Evolutionary conservation across 2,888 invertebrate genomes (phyloP), one percentile per base, ranked within the genome.

Genomic region (Cecidostiba fungosa): DNA sequence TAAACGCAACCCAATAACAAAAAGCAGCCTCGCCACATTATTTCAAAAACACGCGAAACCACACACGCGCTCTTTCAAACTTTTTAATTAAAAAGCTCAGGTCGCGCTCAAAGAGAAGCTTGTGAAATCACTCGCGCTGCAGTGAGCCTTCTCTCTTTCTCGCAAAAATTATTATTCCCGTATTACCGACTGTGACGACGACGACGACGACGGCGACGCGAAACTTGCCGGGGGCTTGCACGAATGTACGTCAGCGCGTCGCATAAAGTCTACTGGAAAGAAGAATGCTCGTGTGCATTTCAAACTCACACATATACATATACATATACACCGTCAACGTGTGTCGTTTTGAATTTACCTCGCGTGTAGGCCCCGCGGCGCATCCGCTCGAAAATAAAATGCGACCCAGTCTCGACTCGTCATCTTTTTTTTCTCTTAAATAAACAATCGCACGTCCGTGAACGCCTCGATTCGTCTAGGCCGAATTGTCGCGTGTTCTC

Each of bases 71-170:
- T 32, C 62, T 6, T 29, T 62, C 73, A 43, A 80, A 73, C 59
- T 62, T 81, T 79, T 73, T 73, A 81, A 81, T 81, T 81, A 72
- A 80, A 81, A 50, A 66, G 39, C 81, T 19, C 59, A 36, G 3
- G 5, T 66, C 62, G 39, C 43, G 66, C 19, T 62, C 12, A 79
- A 79, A 69, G 36, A 79, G 16, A 70, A 47, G 32, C 32, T 32
- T 14, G 72, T 23, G 69, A 32, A 70, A 79, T 79, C 70, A 23
- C 26, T 32, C 29, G n/a, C 50, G 10, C 32, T 32, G 23, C 70
- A 26, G 62, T 62, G n/a, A n/a, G 26, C 43, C 26, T 70, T 70
- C 43, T 69, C 50, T 36, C 70, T 69, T 32, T 70, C 26, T 8
- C 14, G n/a, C 43, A 43, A 43, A 81, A 81, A 81, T 81, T 59